phyloP scores from a whole-genome alignment of 2,888 invertebrate genomes.

The Bellardia bayeri region DNA sequence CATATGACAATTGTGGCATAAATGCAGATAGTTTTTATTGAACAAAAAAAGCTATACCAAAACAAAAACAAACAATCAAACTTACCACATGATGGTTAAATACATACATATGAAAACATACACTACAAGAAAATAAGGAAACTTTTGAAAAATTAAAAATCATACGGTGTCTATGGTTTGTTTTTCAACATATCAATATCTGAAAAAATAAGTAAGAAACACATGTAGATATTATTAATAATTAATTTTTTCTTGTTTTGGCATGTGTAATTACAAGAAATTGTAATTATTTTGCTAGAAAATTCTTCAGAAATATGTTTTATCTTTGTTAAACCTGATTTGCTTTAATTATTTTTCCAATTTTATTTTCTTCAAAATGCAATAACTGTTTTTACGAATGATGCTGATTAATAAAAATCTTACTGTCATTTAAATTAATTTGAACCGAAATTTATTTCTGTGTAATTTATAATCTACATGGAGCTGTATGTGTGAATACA shows the following conservation, averaged over 20 bases:
- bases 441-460: conserved; percentile 29
- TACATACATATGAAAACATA: conserved; percentile 3
- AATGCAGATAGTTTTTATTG: conserved; percentile 55
- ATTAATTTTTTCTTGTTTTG: too few relatives aligned
- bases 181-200: too few relatives aligned
- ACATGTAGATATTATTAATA: too few relatives aligned
- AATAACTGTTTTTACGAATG: too few relatives aligned
- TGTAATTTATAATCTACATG: conserved; percentile 48
- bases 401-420: neutral
- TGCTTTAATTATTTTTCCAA: too few relatives aligned
- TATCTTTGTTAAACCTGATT: too few relatives aligned
- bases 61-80: conserved; percentile 45
- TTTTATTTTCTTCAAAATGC: too few relatives aligned
- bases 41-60: conserved; percentile 24
- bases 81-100: conserved; percentile 46
- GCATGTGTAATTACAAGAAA: too few relatives aligned
- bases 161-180: too few relatives aligned
- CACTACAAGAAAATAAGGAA: neutral
- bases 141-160: neutral
- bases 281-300: too few relatives aligned
- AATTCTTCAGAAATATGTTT: too few relatives aligned
- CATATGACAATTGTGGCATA: conserved; percentile 63
- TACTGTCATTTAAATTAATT: neutral
- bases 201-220: too few relatives aligned
- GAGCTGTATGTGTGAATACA: conserved; percentile 34